These are phyloP conservation scores for Orthosia gothica DNA, from an alignment of 2,888 invertebrate genomes.

Conservation along the genomic window DNA sequence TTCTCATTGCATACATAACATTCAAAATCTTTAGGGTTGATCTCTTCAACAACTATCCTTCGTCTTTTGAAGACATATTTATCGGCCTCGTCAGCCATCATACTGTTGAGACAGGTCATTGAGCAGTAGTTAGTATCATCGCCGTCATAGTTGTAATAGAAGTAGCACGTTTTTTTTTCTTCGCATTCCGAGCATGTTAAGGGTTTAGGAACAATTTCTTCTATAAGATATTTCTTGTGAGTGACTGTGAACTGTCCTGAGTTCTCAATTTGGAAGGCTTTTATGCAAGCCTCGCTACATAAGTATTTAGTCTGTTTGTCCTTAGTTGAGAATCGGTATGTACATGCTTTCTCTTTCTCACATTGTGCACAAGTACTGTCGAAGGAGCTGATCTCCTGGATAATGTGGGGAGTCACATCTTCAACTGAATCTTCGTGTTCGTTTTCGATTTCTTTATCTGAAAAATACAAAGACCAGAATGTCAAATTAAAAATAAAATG, in stretches of 20 bases:
- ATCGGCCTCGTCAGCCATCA: slow-evolving; percentile 90
- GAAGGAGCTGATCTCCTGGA: slow-evolving; percentile 83
- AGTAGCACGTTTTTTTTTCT: slow-evolving; percentile 85
- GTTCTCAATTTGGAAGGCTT: slow-evolving; percentile 83
- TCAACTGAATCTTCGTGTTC: slow-evolving; percentile 88
- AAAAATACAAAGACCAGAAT: slow-evolving; percentile 17
- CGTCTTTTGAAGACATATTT: slow-evolving; percentile 91
- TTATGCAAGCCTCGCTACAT: slow-evolving; percentile 89
- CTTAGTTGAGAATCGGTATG: slow-evolving; percentile 78
- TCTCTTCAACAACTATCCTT: slow-evolving; percentile 88
- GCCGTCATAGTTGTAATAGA: slow-evolving; percentile 87
- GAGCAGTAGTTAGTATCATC: slow-evolving; percentile 91
- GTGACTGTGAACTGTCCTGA: slow-evolving; percentile 78
- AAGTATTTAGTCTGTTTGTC: slow-evolving; percentile 81
- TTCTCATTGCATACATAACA: slow-evolving; percentile 90
- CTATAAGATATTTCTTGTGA: slow-evolving; percentile 84
- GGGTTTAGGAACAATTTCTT: slow-evolving; percentile 81
- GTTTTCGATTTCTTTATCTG: slow-evolving; percentile 89
- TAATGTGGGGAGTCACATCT: slow-evolving; percentile 77
- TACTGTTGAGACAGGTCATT: slow-evolving; percentile 88
- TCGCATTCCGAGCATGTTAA: slow-evolving; percentile 86
- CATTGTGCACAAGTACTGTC: slow-evolving; percentile 89
- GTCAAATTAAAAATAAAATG: too few relatives aligned
- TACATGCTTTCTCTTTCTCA: slow-evolving; percentile 76
- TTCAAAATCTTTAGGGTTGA: slow-evolving; percentile 70